Evolutionary conservation across 2,888 invertebrate genomes (phyloP), one percentile per base, ranked within the genome.

Genomic region (Drosophila cracens): DNA sequence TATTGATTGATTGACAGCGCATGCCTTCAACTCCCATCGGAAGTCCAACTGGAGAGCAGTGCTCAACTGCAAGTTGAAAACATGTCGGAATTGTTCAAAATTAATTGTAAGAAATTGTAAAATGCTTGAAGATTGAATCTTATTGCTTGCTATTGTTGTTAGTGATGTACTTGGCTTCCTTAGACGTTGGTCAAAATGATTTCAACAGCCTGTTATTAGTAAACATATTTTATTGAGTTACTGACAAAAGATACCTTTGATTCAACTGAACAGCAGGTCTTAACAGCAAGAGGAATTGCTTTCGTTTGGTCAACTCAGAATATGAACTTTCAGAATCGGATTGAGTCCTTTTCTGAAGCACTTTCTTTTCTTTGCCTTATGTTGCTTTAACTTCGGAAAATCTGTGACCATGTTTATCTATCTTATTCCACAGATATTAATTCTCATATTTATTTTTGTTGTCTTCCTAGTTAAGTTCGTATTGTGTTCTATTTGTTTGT

Each of bases 1-100:
- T 13, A 51, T 27, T 51, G 68, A 68, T 65, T 67, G 61, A 52
- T 60, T 33, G 16, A 6, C 33, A 33, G n/a, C 18, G 33, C 18
- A 58, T 57, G 4, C 21, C 21, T 21, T 36, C 36, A 11, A 29
- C 27, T 27, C 46, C 21, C 21, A 7, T 16, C 21, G 21, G 13
- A 21, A 25, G 46, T 16, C 4, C 25, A 16, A 11, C 16, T 29
- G n/a, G 1, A 3, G 18, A 27, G 7, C 27, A 5, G 16, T 18
- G 11, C 36, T n/a, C 2, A 25, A 18, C 46, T 46, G 16, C 16
- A 25, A 25, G 46, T 4, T 2, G 21, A 25, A 21, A 25, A 4
- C 6, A 10, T 10, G 8, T 4, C 4, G 13, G 21, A 21, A 16
- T 16, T 33, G 21, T 1, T 52, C 2, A 43, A 21, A 21, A 11